These are phyloP conservation scores for Astreopora myriophthalma DNA, from an alignment of 64 coral and sea anemone genomes.

Conservation along the genomic window DNA sequence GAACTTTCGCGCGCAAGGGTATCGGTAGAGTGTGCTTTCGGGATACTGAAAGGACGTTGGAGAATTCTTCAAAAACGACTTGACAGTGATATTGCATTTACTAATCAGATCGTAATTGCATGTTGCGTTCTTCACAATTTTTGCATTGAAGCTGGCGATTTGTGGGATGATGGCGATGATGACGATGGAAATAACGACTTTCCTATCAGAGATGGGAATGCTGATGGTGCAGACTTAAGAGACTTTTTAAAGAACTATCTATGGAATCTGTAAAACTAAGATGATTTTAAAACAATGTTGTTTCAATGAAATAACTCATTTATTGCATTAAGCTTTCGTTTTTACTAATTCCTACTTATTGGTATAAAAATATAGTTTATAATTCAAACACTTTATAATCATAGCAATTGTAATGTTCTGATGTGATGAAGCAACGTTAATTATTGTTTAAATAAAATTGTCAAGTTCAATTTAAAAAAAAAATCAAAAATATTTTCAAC, in stretches of 20 bases:
- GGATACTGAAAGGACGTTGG: slow-evolving; percentile 11
- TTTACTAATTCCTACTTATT: not conserved
- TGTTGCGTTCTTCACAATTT: not conserved
- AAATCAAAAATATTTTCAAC: not conserved
- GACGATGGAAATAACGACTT: not conserved
- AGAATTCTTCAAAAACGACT: not conserved
- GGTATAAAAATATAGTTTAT: not conserved
- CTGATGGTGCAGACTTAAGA: slow-evolving; percentile 34
- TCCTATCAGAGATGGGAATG: not conserved
- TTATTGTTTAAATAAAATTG: not conserved
- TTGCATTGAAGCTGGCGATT: not conserved
- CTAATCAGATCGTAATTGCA: not conserved
- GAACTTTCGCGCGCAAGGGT: not conserved
- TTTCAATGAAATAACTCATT: slow-evolving; percentile 3
- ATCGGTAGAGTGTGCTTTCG: slow-evolving; percentile 6
- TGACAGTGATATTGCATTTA: not conserved
- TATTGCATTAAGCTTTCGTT: not conserved
- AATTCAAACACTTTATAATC: not conserved
- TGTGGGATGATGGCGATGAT: not conserved
- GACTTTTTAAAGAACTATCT: slow-evolving; percentile 20
- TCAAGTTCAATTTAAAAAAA: slow-evolving; percentile 7
- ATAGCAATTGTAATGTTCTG: not conserved
- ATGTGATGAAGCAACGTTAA: not conserved
- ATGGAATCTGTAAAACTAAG: slow-evolving; percentile 7
- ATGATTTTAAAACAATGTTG: too few species aligned